These are phyloP conservation scores for Riparia riparia DNA, from an alignment of 2,113 vertebrate genomes.

Conservation along the genomic window DNA sequence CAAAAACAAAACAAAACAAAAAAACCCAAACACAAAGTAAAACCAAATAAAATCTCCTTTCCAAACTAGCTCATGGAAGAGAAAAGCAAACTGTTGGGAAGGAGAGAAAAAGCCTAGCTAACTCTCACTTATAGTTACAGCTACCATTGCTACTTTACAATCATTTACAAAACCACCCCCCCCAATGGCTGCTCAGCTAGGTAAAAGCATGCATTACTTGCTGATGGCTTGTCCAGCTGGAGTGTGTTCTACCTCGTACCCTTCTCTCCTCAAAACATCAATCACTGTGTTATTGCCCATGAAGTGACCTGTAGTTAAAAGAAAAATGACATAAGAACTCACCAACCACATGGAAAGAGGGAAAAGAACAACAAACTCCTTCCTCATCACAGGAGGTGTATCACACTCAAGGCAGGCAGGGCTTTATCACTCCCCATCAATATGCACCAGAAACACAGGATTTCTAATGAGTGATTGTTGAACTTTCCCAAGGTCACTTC, in stretches of 20 bases:
- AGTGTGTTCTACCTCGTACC: constrained; percentile 88
- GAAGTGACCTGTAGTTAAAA: constrained; percentile 87
- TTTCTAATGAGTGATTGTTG: background rate
- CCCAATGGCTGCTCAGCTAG: background rate
- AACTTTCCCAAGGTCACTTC: background rate
- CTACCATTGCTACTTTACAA: background rate
- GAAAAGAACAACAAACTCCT: background rate
- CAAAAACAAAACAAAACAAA: background rate
- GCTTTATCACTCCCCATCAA: background rate
- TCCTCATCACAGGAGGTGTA: background rate
- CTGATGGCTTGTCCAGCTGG: constrained; percentile 84
- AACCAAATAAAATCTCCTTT: background rate
- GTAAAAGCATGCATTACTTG: constrained; percentile 77
- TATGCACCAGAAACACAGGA: background rate
- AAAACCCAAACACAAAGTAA: rapidly evolving
- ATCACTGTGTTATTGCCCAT: constrained; percentile 92
- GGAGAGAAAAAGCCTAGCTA: background rate
- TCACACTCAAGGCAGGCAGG: background rate
- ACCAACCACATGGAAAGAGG: background rate
- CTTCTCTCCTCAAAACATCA: constrained; percentile 85
- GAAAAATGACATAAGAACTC: constrained; percentile 35
- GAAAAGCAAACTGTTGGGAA: background rate
- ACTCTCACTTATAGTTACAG: background rate
- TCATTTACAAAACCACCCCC: background rate
- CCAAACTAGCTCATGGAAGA: background rate